Evolutionary conservation across 2,797 vertebrate species (phyloP), one percentile per base, ranked within the genome.

Genomic region (Anguilla megastoma): DNA sequence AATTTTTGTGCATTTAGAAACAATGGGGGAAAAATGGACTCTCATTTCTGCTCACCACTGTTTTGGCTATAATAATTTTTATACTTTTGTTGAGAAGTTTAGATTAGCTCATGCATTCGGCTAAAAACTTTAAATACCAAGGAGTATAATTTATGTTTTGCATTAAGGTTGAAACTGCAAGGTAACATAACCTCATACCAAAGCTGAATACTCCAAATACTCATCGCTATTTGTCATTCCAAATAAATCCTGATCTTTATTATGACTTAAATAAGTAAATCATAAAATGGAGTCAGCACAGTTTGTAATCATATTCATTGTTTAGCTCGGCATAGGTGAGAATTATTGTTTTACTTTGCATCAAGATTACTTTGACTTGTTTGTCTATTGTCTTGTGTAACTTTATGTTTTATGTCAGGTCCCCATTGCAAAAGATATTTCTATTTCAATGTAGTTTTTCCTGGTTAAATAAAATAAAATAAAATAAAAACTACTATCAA

Each of bases 1-100:
- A 80, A 86, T 83, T 86, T 86, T 54, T 9, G 18, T 36, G 56
- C 88, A 83, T 86, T 85, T 33, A 74, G 36, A 45, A n/a, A 88
- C 18, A 27, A 86, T 45, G 30, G 48, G 36, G 48, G 7, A 36
- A 60, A 8, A 16, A 45, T 80, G 18, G 58, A 87, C 45, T 12
- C 41, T 36, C 14, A 24, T 87, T 79, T 76, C 63, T n/a, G 69
- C 52, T 45, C 79, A 30, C 54, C 33, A 48, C 21, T 30, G 60
- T 24, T 54, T 45, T 84, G 50, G 54, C 60, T 58, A 45, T 54
- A 36, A 48, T 50, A 83, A 84, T 86, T 87, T 60, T 84, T 84
- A 86, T 80, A 52, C 48, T 52, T 8, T 52, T 58, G 41, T 27
- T 83, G 82, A 30, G 33, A 30, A 82, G 10, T 33, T 60, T 30